A percentile compares a stretch with the other conserved stretches of the same genome.
These are phyloP conservation scores for Oxyteleia sp. DNA, from an alignment of 2,888 invertebrate species.

Conservation along the genomic window DNA sequence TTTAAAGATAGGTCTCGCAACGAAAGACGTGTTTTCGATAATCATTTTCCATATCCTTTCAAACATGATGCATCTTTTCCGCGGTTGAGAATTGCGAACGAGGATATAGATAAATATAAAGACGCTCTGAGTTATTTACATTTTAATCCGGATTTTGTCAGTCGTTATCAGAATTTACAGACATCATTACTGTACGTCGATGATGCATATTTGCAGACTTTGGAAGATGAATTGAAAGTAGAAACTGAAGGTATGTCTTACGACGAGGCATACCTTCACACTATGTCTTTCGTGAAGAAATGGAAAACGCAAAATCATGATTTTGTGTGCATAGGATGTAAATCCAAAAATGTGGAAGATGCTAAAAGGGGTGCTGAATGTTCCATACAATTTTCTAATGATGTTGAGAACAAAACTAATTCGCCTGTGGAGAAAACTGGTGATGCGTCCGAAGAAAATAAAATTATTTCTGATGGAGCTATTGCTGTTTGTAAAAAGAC, in stretches of 20 bases:
- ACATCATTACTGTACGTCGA: constrained; percentile 21
- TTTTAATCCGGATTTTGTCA: constrained; percentile 61
- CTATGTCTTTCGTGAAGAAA: constrained; percentile 24
- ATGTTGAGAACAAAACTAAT: too few relatives aligned
- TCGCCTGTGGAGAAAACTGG: too few relatives aligned
- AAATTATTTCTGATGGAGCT: not conserved
- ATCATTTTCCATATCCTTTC: too few relatives aligned
- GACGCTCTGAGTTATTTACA: constrained; percentile 78
- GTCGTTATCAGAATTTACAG: constrained; percentile 24
- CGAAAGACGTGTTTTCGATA: too few relatives aligned
- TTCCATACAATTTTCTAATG: too few relatives aligned
- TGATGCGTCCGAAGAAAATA: not conserved
- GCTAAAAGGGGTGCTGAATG: too few relatives aligned
- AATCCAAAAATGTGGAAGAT: not conserved
- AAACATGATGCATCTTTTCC: too few relatives aligned
- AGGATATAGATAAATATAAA: constrained; percentile 78
- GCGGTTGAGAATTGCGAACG: constrained; percentile 79
- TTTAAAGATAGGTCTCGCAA: too few relatives aligned
- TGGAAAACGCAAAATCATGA: constrained; percentile 54
- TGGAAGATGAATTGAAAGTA: constrained; percentile 37
- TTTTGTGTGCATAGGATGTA: constrained; percentile 50
- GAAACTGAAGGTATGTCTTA: constrained; percentile 32
- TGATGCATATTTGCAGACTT: not conserved
- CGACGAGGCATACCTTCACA: too few relatives aligned
- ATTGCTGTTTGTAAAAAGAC: not conserved